These are phyloP conservation scores for Enoplolaimus lenunculus DNA, from an alignment of 2,888 invertebrate genomes.

Conservation along the genomic window DNA sequence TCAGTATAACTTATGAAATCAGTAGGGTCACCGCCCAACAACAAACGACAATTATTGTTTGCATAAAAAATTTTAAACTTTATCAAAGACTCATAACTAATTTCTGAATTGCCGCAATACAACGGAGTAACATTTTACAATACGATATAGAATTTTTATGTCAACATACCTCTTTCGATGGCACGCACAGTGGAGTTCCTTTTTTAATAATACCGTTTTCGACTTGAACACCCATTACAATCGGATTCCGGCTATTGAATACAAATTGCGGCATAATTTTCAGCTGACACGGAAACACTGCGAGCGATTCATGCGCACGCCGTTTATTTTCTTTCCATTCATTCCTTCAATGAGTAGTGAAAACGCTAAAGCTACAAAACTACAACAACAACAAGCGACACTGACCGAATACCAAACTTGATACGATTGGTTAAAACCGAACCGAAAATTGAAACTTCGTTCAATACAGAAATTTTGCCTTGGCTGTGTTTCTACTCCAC, in stretches of 20 bases:
- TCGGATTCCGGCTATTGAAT: constrained; percentile 96
- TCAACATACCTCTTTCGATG: constrained; percentile 66
- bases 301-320: constrained; percentile 86
- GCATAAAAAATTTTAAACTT: too few species aligned
- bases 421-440: neutral
- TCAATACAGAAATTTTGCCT: too few species aligned
- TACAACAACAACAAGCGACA: neutral
- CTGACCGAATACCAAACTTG: neutral
- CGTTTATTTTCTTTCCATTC: constrained; percentile 76
- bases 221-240: constrained; percentile 84
- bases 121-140: too few species aligned
- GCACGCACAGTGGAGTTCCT: constrained; percentile 94
- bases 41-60: too few species aligned
- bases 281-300: constrained; percentile 95
- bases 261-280: constrained; percentile 66
- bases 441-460: too few species aligned
- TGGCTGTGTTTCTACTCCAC: too few species aligned
- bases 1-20: too few species aligned
- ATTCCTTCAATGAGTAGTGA: constrained; percentile 57
- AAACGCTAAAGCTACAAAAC: neutral
- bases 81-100: too few species aligned
- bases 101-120: too few species aligned
- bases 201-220: constrained; percentile 87
- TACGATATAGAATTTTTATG: too few species aligned
- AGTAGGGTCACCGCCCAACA: too few species aligned